phyloP scores from a whole-genome alignment of 2,797 vertebrate genomes.

The Sebastes matsubarae region DNA sequence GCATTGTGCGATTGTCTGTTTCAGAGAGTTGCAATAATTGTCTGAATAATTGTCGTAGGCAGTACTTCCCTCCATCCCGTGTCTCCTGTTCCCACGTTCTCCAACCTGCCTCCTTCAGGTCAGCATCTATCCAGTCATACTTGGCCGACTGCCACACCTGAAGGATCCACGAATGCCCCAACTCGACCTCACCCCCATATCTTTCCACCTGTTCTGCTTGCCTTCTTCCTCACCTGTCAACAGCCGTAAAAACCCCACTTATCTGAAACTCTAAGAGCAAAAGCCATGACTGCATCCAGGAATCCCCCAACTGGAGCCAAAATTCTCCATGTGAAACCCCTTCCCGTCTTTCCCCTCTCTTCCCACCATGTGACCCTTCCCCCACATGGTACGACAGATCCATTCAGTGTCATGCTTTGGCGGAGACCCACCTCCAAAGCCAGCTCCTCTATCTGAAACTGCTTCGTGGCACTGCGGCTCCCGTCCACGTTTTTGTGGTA shows the following conservation, averaged over 20 bases:
- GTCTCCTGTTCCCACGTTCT: neutral
- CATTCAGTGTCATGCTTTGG: constrained; percentile 43
- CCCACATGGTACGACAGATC: constrained; percentile 23
- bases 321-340: constrained; percentile 26
- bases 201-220: constrained; percentile 1
- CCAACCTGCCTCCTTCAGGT: neutral
- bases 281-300: constrained; percentile 9
- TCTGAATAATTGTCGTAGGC: neutral
- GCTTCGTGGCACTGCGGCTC: constrained; percentile 84
- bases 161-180: neutral
- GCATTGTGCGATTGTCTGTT: neutral
- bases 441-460: constrained; percentile 90
- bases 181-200: neutral
- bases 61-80: neutral
- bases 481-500: constrained; percentile 86
- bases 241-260: neutral
- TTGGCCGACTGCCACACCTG: neutral
- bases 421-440: constrained; percentile 88
- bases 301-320: constrained; percentile 31
- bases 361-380: constrained; percentile 26
- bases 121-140: neutral
- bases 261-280: constrained; percentile 9
- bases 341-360: constrained; percentile 6
- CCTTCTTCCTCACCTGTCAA: constrained; percentile 10
- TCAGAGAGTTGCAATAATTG: neutral